Percentiles rank a stretch among this genome's conserved stretches.
These are phyloP conservation scores for Drosophila nebulosa DNA, from an alignment of 1,140 invertebrate species.

Conservation along the genomic window DNA sequence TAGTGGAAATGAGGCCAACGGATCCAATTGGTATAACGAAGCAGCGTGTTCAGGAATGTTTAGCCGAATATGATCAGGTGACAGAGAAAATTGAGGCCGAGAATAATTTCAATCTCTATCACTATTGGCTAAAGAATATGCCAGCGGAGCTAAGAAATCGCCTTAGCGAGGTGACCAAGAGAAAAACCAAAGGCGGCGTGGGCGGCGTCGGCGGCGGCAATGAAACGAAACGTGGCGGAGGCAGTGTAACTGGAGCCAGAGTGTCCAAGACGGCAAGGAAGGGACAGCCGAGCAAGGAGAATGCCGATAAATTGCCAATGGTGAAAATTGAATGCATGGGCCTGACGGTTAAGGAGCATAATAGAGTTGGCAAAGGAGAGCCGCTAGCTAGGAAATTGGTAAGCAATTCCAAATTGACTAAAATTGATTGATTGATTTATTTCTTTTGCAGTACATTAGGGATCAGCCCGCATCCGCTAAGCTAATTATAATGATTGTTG, in stretches of 20 bases:
- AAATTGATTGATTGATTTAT: neutral
- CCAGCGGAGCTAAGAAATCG: slow-evolving; percentile 48
- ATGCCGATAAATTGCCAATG: slow-evolving; percentile 10
- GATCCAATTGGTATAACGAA: slow-evolving; percentile 25
- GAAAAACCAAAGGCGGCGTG: neutral
- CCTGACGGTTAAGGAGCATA: slow-evolving; percentile 43
- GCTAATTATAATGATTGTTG: slow-evolving; percentile 51
- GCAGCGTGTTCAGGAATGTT: slow-evolving; percentile 24
- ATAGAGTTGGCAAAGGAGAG: slow-evolving; percentile 50
- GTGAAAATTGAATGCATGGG: slow-evolving; percentile 35
- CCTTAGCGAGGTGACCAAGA: neutral
- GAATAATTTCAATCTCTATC: slow-evolving; percentile 38
- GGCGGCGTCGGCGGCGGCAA: neutral
- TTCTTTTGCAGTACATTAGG: slow-evolving; percentile 42
- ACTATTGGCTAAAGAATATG: slow-evolving; percentile 38
- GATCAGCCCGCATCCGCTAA: slow-evolving; percentile 32
- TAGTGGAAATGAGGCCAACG: neutral
- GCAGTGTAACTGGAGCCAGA: neutral
- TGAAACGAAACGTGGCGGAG: slow-evolving; percentile 2
- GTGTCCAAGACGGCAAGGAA: neutral
- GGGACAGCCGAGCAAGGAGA: slow-evolving; percentile 13
- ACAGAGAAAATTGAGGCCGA: slow-evolving; percentile 40
- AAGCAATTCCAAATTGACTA: neutral
- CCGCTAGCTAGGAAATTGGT: slow-evolving; percentile 37
- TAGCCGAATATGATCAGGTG: slow-evolving; percentile 32